Conservation (phyloP, 2,888 invertebrate species). For the Fragum whitleyi region DNA sequence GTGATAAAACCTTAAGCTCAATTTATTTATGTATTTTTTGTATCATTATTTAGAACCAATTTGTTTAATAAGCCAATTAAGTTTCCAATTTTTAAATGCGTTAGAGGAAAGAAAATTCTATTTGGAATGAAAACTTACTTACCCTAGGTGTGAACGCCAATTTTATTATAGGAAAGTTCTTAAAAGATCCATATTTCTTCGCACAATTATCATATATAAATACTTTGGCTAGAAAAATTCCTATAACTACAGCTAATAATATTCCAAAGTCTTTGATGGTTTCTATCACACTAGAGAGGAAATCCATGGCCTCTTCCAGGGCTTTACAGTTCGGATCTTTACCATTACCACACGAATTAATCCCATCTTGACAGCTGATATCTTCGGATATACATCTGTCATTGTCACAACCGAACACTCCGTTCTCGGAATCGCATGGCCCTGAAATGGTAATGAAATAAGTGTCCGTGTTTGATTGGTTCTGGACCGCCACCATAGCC, state of each 20-base stretch:
- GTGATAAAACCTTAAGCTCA: too few relatives aligned
- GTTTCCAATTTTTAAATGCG: too few relatives aligned
- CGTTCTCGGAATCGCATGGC: background rate
- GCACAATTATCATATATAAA: background rate
- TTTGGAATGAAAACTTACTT: background rate
- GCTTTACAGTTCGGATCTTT: background rate
- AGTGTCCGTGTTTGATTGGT: too few relatives aligned
- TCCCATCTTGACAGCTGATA: background rate
- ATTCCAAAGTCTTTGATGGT: conserved; percentile 7
- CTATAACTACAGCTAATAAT: background rate
- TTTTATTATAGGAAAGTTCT: background rate
- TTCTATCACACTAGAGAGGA: background rate
- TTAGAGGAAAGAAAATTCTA: too few relatives aligned
- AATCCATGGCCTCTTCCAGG: background rate
- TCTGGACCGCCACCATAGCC: too few relatives aligned
- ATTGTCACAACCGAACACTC: background rate
- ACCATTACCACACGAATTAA: conserved; percentile 2
- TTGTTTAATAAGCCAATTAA: too few relatives aligned
- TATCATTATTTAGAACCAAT: too few relatives aligned
- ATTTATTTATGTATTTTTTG: too few relatives aligned
- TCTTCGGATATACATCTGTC: background rate
- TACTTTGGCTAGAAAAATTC: background rate
- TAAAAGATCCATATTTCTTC: background rate
- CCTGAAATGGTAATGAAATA: too few relatives aligned
- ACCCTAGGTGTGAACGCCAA: background rate